phyloP scores from a whole-genome alignment of 1,140 invertebrate genomes.

The Drosophila truncata region DNA sequence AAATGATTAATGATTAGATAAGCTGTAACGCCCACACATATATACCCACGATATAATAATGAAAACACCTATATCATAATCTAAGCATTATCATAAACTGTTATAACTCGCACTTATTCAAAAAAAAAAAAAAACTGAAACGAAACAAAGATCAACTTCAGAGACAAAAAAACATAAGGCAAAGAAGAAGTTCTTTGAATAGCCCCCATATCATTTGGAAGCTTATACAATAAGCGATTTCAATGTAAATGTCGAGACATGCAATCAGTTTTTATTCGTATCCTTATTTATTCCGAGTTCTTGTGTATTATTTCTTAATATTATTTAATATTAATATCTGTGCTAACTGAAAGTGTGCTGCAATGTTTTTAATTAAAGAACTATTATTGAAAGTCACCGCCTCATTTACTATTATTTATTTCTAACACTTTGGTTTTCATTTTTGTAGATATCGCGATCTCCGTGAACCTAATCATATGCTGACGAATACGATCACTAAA shows the following conservation, averaged over 20 bases:
- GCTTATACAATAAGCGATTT: slow-evolving; percentile 55
- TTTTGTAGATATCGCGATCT: slow-evolving; percentile 33
- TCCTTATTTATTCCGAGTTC: slow-evolving; percentile 62
- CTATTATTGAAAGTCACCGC: slow-evolving; percentile 54
- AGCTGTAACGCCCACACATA: slow-evolving; percentile 49
- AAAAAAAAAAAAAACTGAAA: slow-evolving; percentile 16
- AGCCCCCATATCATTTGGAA: slow-evolving; percentile 42
- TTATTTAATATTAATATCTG: slow-evolving; percentile 66
- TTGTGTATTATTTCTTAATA: slow-evolving; percentile 73
- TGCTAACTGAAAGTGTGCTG: slow-evolving; percentile 81
- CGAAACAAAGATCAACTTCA: slow-evolving; percentile 21
- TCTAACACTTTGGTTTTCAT: slow-evolving; percentile 1
- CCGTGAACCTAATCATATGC: slow-evolving; percentile 62
- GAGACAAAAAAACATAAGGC: slow-evolving; percentile 21
- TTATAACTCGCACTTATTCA: slow-evolving; percentile 64
- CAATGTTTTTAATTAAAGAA: slow-evolving; percentile 78
- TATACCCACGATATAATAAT: slow-evolving; percentile 50
- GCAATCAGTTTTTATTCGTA: slow-evolving; percentile 59
- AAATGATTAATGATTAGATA: slow-evolving; percentile 69
- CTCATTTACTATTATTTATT: slow-evolving; percentile 11
- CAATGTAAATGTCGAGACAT: slow-evolving; percentile 35
- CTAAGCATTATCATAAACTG: slow-evolving; percentile 66
- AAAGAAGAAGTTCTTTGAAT: slow-evolving; percentile 4
- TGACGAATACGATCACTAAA: slow-evolving; percentile 81
- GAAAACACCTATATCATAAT: slow-evolving; percentile 55